Base-by-base conservation (phyloP, 2,797 vertebrate species). In the Melanotaenia trifasciata region DNA sequence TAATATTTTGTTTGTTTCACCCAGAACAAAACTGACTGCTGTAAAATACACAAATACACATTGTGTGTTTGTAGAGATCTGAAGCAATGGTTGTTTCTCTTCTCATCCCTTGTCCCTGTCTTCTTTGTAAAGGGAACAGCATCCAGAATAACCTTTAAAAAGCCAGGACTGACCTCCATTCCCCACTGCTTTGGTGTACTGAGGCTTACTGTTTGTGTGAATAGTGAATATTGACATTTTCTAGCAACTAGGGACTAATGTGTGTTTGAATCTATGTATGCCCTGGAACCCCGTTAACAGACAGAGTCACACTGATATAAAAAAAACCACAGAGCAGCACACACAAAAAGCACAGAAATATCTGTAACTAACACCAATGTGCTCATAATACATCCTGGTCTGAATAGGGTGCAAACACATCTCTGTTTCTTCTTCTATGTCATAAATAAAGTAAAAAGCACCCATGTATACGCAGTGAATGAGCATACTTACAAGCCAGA, bases 141-240 rank as follows among this genome's bases (percentile, higher is more conserved):
- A 67, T 58, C 81, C 32, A 60, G 75, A 76, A 67, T 85, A 79
- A 87, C 80, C 86, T 90, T 87, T 86, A 73, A 71, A 74, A 74
- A 56, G 11, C 57, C 28, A 50, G 8, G 26, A 36, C 67, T 75
- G 77, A 86, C 78, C 76, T 78, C 74, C 33, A 33, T 72, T 60
- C 82, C 82, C 75, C 8, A 30, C 75, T 67, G 82, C n/a, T 71
- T 64, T 30, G 40, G 30, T 1, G 3, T 14, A 22, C 58, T 0
- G 16, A 60, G 77, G 45, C 65, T 60, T 67, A 36, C 80, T 82
- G 81, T 83, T 75, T 76, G 73, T 85, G 65, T 82, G 79, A 86
- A 86, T 85, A 58, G 83, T 73, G 81, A 80, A 79, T 86, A 86
- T 89, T 87, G 90, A 84, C 87, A 89, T 88, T 89, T 87, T 51